Conservation (phyloP, 1,140 invertebrate species). For the Eumaeus atala region DNA sequence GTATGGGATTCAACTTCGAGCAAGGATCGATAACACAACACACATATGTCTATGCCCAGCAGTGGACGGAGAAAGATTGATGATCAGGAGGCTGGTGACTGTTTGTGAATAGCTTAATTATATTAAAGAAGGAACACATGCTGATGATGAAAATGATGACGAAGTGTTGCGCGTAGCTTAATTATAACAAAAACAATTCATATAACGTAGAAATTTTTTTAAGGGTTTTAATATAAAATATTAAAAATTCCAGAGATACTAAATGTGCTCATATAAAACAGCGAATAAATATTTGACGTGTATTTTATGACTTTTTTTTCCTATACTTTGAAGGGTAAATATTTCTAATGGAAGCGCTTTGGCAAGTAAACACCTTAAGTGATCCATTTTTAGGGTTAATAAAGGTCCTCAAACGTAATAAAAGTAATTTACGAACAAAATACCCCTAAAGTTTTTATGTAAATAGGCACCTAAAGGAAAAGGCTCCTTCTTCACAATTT, state of each 20-base stretch:
- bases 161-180: too few relatives aligned
- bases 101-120: too few relatives aligned
- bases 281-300: background rate
- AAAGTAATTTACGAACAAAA: constrained; percentile 62
- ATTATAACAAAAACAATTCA: too few relatives aligned
- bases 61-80: too few relatives aligned
- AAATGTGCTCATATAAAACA: background rate
- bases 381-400: constrained; percentile 32
- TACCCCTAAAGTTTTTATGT: constrained; percentile 59
- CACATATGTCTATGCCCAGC: too few relatives aligned
- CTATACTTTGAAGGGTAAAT: constrained; percentile 15
- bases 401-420: constrained; percentile 38
- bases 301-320: background rate
- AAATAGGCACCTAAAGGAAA: constrained; percentile 54
- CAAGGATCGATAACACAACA: too few relatives aligned
- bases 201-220: too few relatives aligned
- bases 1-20: too few relatives aligned
- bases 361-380: constrained; percentile 21
- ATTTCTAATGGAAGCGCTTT: constrained; percentile 30
- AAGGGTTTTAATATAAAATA: too few relatives aligned
- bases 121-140: too few relatives aligned
- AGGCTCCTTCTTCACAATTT: constrained; percentile 64
- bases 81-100: too few relatives aligned
- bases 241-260: background rate
- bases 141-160: too few relatives aligned